Evolutionary conservation across 2,113 vertebrate genomes (phyloP).

Genomic region (Phaetusa simplex): DNA sequence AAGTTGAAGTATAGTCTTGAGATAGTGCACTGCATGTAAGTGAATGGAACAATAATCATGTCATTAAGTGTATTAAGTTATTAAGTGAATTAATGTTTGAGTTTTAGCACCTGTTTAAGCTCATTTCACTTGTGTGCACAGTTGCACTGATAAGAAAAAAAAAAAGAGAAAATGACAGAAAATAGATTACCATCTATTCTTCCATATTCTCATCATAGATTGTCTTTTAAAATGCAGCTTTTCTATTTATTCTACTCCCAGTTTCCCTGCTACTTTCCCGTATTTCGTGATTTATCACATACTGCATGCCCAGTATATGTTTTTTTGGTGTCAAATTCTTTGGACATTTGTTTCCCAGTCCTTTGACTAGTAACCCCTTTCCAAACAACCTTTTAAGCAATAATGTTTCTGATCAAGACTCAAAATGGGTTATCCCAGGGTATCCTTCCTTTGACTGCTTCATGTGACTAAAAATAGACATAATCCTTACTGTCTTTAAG

Average conservation of each 20-base stretch:
- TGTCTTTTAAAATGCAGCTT: background rate
- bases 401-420: background rate
- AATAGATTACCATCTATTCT: background rate
- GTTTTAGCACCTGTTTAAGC: background rate
- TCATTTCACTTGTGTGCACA: background rate
- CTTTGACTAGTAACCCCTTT: background rate
- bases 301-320: fast-evolving
- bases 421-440: background rate
- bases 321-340: background rate
- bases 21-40: background rate
- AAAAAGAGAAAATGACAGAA: background rate
- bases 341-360: background rate
- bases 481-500: background rate
- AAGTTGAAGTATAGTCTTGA: background rate
- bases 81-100: background rate
- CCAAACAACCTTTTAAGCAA: background rate
- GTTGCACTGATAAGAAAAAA: background rate
- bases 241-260: background rate
- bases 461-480: background rate
- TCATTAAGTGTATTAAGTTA: background rate
- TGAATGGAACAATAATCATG: background rate
- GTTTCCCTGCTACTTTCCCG: background rate
- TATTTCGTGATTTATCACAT: background rate
- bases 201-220: background rate
- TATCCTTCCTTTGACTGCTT: background rate